Conservation (phyloP, 2,797 vertebrate genomes). For the Sternarchorhynchus goeldii region DNA sequence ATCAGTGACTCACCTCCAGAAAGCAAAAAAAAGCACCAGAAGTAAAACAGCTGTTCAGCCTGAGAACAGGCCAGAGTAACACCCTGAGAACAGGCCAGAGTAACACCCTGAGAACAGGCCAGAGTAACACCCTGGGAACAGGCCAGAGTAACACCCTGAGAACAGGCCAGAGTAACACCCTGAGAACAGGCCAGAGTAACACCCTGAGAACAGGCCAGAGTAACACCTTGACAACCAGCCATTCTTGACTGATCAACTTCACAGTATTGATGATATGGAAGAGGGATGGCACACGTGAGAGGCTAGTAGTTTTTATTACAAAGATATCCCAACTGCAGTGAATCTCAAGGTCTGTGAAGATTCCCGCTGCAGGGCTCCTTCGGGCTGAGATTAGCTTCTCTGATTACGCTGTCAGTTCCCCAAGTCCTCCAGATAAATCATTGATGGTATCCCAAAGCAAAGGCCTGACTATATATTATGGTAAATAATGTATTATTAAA, state of each 20-base stretch:
- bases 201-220: not conserved
- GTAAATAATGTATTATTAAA: conserved; percentile 77
- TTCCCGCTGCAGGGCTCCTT: conserved; percentile 72
- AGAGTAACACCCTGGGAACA: too few relatives aligned
- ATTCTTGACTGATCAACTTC: conserved; percentile 55
- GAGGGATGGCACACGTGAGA: conserved; percentile 56
- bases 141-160: not conserved
- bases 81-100: not conserved
- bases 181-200: not conserved
- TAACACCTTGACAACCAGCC: conserved; percentile 5
- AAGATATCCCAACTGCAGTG: conserved; percentile 72
- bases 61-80: not conserved
- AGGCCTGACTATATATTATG: conserved; percentile 70
- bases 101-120: conserved; percentile 1
- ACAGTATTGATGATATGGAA: conserved; percentile 48
- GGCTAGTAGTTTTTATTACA: conserved; percentile 69
- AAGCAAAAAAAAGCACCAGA: conserved; percentile 17
- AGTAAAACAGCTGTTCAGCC: conserved; percentile 21
- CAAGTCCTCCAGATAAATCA: conserved; percentile 80
- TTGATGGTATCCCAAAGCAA: conserved; percentile 68
- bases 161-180: not conserved
- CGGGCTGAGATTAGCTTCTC: conserved; percentile 76
- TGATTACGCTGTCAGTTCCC: conserved; percentile 76
- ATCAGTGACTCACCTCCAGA: too few relatives aligned
- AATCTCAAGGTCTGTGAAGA: conserved; percentile 73